Conservation (phyloP, 2,113 vertebrate species). For the Perca flavescens region DNA sequence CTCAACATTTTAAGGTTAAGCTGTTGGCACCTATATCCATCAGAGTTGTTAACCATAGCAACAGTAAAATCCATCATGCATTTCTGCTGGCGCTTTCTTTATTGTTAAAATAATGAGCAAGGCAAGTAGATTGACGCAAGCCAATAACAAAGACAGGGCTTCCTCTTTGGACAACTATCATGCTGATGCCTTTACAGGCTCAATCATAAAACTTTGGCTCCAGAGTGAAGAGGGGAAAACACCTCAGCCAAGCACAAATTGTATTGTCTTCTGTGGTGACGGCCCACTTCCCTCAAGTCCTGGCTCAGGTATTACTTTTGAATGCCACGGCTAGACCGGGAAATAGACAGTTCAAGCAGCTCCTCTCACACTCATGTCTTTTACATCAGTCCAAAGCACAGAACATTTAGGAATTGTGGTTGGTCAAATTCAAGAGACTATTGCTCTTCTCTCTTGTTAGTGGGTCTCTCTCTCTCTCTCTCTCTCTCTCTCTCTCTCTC, state of each 20-base stretch:
- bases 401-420: constrained; percentile 1
- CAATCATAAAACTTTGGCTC: constrained; percentile 33
- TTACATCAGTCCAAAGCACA: constrained; percentile 9
- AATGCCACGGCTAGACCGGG: not conserved
- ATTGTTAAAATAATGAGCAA: constrained; percentile 31
- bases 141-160: constrained; percentile 8
- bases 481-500: too few species aligned
- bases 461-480: constrained; percentile 4
- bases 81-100: constrained; percentile 25
- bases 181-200: constrained; percentile 32
- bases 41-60: constrained; percentile 37
- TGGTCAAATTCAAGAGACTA: constrained; percentile 19
- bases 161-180: not conserved
- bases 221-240: constrained; percentile 19
- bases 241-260: constrained; percentile 33
- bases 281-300: not conserved
- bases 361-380: not conserved
- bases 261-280: not conserved
- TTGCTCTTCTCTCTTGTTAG: constrained; percentile 13
- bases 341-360: not conserved
- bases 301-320: constrained; percentile 15
- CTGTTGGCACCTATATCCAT: constrained; percentile 2
- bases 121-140: constrained; percentile 4
- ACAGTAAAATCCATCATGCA: not conserved
- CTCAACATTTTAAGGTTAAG: not conserved